Percentiles rank a stretch among this genome's conserved stretches.
Evolutionary conservation across 23 tunicate species (phyloP).

Genomic region (Styela plicata): DNA sequence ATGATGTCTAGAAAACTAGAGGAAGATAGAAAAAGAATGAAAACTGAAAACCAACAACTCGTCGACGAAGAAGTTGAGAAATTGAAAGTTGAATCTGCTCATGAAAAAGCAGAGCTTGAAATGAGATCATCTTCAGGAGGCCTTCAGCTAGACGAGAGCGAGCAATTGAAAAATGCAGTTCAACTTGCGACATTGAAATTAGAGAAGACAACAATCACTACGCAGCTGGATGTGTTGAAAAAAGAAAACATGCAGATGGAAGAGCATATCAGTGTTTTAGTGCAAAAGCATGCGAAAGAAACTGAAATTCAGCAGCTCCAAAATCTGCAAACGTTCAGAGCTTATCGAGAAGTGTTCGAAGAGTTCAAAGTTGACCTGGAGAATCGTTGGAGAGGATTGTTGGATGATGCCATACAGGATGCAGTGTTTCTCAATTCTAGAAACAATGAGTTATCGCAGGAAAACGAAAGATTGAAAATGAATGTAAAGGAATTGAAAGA

Average conservation of each 20-base stretch:
- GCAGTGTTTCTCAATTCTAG: slow-evolving; percentile 87
- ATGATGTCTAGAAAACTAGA: slow-evolving; percentile 55
- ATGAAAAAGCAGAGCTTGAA: slow-evolving; percentile 62
- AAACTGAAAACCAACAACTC: slow-evolving; percentile 63
- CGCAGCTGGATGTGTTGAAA: slow-evolving; percentile 68
- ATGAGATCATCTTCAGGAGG: slow-evolving; percentile 55
- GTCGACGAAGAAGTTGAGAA: slow-evolving; percentile 75
- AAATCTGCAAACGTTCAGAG: slow-evolving; percentile 84
- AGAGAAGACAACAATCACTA: slow-evolving; percentile 71
- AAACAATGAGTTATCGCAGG: slow-evolving; percentile 59
- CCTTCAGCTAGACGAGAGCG: slow-evolving; percentile 34
- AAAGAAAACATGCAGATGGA: slow-evolving; percentile 62
- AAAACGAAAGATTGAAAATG: slow-evolving; percentile 42
- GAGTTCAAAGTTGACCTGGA: slow-evolving; percentile 91
- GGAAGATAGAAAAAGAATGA: slow-evolving; percentile 61
- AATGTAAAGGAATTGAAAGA: slow-evolving; percentile 31
- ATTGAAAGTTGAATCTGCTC: slow-evolving; percentile 82
- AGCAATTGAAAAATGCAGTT: slow-evolving; percentile 27
- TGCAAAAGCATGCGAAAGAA: slow-evolving; percentile 68
- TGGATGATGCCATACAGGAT: slow-evolving; percentile 93
- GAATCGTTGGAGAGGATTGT: slow-evolving; percentile 77
- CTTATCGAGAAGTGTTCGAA: slow-evolving; percentile 84
- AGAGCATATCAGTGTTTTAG: slow-evolving; percentile 55
- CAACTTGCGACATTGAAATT: slow-evolving; percentile 57
- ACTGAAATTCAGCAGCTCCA: slow-evolving; percentile 80